Evolutionary conservation across 2,113 vertebrate species (phyloP), one percentile per base, ranked within the genome.

Genomic region (Sprattus sprattus): DNA sequence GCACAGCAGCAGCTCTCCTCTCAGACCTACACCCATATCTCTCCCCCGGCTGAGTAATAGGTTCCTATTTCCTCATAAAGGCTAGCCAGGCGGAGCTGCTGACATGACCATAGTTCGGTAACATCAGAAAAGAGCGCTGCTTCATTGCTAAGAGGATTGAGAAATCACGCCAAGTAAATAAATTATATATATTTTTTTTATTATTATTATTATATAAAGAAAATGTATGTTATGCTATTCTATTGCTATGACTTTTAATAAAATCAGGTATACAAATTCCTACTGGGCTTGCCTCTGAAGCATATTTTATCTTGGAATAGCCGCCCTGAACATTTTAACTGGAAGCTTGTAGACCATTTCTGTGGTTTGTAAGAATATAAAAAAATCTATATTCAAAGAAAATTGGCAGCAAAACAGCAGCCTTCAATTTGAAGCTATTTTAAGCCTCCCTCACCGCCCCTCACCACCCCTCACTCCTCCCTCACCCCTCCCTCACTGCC

Each of bases 31-130:
- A 83, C 49, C 49, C 18, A 49, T 20, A 20, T 67, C 32, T 45
- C 47, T 81, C 6, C 49, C 64, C 54, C 15, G 16, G 9, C 39
- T 81, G 78, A 84, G 60, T 85, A 16, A 78, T 85, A 8, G 84
- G 45, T 50, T 45, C 64, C 57, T 67, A 46, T 45, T 45, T 20
- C 57, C 57, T 10, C 83, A 46, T 84, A 84, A 84, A 67, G 22
- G 39, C 39, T 45, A 32, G 32, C 28, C 71, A 78, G 25, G 13
- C 71, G 11, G 6, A 39, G 71, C 71, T 78, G 71, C 71, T 78
- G 71, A 78, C 71, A 39, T 18, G 25, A 78, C 71, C 32, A 39
- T 32, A 78, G 71, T 78, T 78, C 15, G 8, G 71, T 78, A 32
- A 15, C 71, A 78, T 78, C 71, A 78, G 39, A 78, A 39, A 78